Conservation (phyloP, 2,113 vertebrate genomes). For the Ptyas mucosa region DNA sequence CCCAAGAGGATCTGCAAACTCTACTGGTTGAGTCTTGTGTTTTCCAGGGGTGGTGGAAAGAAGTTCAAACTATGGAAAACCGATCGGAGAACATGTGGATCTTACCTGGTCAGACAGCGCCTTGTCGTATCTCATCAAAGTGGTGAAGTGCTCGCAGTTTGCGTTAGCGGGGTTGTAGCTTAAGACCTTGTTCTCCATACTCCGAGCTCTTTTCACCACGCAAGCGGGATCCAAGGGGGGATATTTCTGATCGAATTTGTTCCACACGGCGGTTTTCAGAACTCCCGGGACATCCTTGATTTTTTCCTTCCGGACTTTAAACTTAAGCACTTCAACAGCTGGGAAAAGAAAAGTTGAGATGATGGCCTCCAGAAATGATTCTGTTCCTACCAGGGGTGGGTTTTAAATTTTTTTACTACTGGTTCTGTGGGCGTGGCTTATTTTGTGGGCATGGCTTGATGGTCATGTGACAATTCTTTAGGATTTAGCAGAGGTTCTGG, state of each 20-base stretch:
- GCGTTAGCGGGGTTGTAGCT: neutral
- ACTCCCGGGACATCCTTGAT: neutral
- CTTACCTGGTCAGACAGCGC: neutral
- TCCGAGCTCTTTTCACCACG: neutral
- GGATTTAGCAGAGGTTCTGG: too few relatives aligned
- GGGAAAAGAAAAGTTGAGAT: neutral
- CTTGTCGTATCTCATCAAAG: neutral
- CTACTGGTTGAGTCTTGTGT: neutral
- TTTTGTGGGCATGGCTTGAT: too few relatives aligned
- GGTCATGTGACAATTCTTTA: too few relatives aligned
- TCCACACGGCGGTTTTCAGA: neutral
- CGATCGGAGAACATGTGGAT: too few relatives aligned
- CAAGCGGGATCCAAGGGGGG: neutral
- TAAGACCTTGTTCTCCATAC: neutral
- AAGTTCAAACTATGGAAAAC: neutral
- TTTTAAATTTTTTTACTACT: too few relatives aligned
- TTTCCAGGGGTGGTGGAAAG: neutral
- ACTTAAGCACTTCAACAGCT: neutral
- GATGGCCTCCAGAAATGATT: neutral
- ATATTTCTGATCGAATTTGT: neutral
- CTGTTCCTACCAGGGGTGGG: neutral
- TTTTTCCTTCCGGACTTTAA: neutral
- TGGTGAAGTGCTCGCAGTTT: constrained; percentile 9
- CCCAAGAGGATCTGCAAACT: neutral
- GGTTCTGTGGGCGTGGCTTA: too few relatives aligned